These are phyloP conservation scores for Hermodice carunculata DNA, from an alignment of 2,888 invertebrate genomes.

Conservation along the genomic window DNA sequence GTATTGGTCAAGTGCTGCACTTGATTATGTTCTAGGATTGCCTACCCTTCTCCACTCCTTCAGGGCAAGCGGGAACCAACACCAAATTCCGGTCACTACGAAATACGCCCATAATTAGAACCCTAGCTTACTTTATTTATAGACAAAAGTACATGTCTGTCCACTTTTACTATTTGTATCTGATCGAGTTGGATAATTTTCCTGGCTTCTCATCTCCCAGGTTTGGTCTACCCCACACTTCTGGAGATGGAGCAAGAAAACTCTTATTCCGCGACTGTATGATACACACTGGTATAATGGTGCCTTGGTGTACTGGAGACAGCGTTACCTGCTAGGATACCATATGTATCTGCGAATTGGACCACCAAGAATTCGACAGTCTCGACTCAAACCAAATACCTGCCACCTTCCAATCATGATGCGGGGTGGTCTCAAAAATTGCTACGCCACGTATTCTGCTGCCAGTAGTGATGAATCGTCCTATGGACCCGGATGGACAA, in stretches of 20 bases:
- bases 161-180: no score
- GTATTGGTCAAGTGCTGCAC: no score
- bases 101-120: no score
- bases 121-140: no score
- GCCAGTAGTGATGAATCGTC: conserved; percentile 6
- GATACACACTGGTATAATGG: conserved; percentile 38
- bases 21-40: no score
- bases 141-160: no score
- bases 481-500: conserved; percentile 2
- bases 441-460: conserved; percentile 11
- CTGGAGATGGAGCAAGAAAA: conserved; percentile 48
- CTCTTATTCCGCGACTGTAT: conserved; percentile 48
- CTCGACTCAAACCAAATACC: conserved; percentile 48
- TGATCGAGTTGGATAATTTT: no score
- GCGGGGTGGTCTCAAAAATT: not conserved
- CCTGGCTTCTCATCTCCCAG: conserved; percentile 21
- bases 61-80: no score
- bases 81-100: no score
- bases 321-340: conserved; percentile 41
- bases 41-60: no score
- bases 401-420: not conserved
- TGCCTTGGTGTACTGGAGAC: conserved; percentile 22
- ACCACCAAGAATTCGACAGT: conserved; percentile 51
- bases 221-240: conserved; percentile 36
- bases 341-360: conserved; percentile 52